Percentiles rank a stretch among this genome's conserved stretches.
phyloP scores from a whole-genome alignment of 1,140 invertebrate genomes.

The silkworm (Bombyx mori) region DNA sequence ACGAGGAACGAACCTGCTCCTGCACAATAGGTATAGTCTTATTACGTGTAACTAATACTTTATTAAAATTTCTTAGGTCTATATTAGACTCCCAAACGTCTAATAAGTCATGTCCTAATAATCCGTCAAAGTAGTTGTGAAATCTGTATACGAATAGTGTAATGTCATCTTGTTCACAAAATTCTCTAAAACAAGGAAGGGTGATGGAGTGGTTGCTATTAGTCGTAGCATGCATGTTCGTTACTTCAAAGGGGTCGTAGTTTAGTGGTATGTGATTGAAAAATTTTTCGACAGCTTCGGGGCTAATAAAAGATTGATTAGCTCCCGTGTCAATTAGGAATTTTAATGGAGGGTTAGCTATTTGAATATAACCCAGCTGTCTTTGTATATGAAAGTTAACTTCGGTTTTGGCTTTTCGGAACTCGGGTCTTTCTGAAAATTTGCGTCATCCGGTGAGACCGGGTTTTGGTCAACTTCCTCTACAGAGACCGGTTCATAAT shows the following conservation, averaged over 20 bases:
- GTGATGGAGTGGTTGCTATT: constrained; percentile 4
- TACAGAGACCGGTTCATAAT: not conserved
- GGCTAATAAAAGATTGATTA: constrained; percentile 13
- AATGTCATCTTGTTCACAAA: constrained; percentile 1
- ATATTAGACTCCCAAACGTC: constrained; percentile 13
- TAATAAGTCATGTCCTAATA: constrained; percentile 6
- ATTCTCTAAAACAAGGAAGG: constrained; percentile 6
- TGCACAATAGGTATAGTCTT: no score
- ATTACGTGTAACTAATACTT: no score
- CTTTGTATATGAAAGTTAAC: constrained; percentile 16
- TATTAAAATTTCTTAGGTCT: no score
- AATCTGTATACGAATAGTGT: constrained; percentile 8
- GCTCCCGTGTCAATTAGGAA: constrained; percentile 14
- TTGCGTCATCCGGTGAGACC: no score
- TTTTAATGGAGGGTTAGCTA: constrained; percentile 7
- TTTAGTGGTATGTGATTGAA: not conserved
- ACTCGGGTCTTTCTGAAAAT: constrained; percentile 12
- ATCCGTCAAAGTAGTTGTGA: constrained; percentile 6
- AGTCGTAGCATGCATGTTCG: constrained; percentile 4
- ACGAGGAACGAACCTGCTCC: no score
- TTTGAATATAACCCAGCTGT: constrained; percentile 12
- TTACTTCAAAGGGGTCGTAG: constrained; percentile 7
- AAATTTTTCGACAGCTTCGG: constrained; percentile 4
- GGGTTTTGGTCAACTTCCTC: not conserved
- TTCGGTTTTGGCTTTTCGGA: constrained; percentile 16